These are phyloP conservation scores for Xanthorhoe spadicearia DNA, from an alignment of 2,888 invertebrate genomes.

Conservation along the genomic window DNA sequence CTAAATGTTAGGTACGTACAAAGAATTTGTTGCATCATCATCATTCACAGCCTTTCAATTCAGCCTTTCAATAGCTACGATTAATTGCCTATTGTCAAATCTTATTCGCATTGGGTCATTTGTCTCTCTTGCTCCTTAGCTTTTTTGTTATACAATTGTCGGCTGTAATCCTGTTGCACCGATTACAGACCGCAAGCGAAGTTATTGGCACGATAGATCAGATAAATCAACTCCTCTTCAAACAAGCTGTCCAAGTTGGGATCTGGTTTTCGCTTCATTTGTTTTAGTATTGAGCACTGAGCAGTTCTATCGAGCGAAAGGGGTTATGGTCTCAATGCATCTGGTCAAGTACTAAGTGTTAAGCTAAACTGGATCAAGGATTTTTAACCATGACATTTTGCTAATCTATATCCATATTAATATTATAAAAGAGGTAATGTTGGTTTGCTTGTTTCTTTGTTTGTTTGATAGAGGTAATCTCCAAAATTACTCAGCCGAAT, in stretches of 20 bases:
- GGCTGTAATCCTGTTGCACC: not conserved
- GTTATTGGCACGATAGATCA: not conserved
- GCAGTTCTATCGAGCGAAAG: conserved; percentile 40
- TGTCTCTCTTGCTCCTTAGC: not conserved
- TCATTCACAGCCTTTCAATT: too few relatives aligned
- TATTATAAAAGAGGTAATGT: too few relatives aligned
- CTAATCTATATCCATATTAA: too few relatives aligned
- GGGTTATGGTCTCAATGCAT: conserved; percentile 9
- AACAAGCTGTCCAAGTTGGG: conserved; percentile 26
- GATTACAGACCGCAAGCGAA: not conserved
- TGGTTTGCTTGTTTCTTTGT: too few relatives aligned
- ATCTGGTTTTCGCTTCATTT: conserved; percentile 41
- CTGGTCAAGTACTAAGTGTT: too few relatives aligned
- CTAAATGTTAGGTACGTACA: not conserved
- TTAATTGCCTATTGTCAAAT: too few relatives aligned
- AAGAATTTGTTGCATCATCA: not conserved
- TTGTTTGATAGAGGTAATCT: too few relatives aligned
- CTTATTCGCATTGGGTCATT: not conserved
- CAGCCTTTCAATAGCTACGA: too few relatives aligned
- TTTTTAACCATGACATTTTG: too few relatives aligned
- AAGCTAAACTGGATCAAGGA: too few relatives aligned
- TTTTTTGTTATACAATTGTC: not conserved
- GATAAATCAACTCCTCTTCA: conserved; percentile 21
- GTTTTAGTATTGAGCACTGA: conserved; percentile 39
- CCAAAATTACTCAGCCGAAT: too few relatives aligned